A percentile compares a stretch with the other conserved stretches of the same genome.
Evolutionary conservation across 2,888 invertebrate genomes (phyloP).

Genomic region (Diplazon laetatorius): DNA sequence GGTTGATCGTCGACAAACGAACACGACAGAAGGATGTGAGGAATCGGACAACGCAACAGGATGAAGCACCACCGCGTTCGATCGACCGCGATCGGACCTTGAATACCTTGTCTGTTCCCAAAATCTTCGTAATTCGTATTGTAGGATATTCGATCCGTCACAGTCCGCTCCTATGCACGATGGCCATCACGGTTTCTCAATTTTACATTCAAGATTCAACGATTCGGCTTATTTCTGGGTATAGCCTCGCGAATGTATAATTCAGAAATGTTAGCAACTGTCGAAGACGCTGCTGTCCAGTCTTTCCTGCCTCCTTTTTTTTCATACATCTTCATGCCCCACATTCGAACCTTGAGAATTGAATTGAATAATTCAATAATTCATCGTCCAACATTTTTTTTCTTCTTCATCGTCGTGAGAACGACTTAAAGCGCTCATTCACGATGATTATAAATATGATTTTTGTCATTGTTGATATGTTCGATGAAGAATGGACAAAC

Average conservation of each 20-base stretch:
- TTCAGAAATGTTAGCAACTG: conserved; percentile 64
- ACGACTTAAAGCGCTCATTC: too few species aligned
- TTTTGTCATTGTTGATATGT: too few species aligned
- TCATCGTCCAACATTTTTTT: too few species aligned
- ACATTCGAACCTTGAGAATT: not conserved
- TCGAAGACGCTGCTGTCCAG: conserved; percentile 22
- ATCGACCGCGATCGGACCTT: conserved; percentile 1
- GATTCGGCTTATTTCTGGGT: conserved; percentile 41
- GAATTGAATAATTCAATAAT: too few species aligned
- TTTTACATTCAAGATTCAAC: conserved; percentile 64
- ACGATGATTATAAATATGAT: too few species aligned
- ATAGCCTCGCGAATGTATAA: conserved; percentile 75
- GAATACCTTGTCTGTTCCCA: not conserved
- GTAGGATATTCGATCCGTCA: conserved; percentile 8
- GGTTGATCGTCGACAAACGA: conserved; percentile 4
- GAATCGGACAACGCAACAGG: not conserved
- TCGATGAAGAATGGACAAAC: too few species aligned
- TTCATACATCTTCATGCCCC: too few species aligned
- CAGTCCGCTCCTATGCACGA: not conserved
- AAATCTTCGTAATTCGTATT: conserved; percentile 12
- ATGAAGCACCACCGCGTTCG: not conserved
- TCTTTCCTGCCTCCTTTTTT: not conserved
- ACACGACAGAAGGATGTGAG: not conserved
- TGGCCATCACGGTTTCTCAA: conserved; percentile 71
- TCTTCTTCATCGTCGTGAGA: too few species aligned